Evolutionary conservation across 1,140 invertebrate species (phyloP), one percentile per base, ranked within the genome.

Genomic region (Zaprionus tsacasi): DNA sequence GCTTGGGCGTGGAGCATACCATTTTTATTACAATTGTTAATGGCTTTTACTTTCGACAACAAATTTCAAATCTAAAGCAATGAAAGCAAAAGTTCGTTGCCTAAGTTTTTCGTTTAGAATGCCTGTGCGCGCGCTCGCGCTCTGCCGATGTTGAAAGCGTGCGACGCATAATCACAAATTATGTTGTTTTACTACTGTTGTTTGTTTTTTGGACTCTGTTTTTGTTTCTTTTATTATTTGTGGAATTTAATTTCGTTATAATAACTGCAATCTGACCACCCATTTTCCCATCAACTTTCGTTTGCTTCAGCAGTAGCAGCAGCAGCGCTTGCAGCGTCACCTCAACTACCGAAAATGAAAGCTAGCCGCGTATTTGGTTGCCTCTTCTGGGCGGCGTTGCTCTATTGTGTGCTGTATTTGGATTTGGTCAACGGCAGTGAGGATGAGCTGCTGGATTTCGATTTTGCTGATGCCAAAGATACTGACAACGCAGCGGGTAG

Each of bases 371-470:
- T 78, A 56, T 75, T 89, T 13, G 61, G 78, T 21, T 89, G 79
- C 73, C 82, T 91, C 52, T 89, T 81, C 71, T 91, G 86, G 91
- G 87, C 91, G 91, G 87, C 91, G 40, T 58, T 82, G 35, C 79
- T 91, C 64, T 91, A 88, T 67, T 91, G 90, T 77, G 83, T 91
- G 60, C 69, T 92, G 3, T 88, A 91, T 70, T 52, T 88, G 66
- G 72, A 91, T 38, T 48, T 87, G 40, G 74, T 79, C 67, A 79
- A 69, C 15, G 82, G 60, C 43, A 73, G 78, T 38, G 87, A 88
- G 52, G 91, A 92, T 50, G 85, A 89, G 48, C 69, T 92, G 17
- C 54, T 88, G 50, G 91, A 92, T 59, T 92, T 92, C 60, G 91
- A 92, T 35, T 92, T 92, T 33, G 64, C 76, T 0, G 83, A 77